Base-by-base conservation (phyloP, 2,888 invertebrate species). In the Torymus auratus region DNA sequence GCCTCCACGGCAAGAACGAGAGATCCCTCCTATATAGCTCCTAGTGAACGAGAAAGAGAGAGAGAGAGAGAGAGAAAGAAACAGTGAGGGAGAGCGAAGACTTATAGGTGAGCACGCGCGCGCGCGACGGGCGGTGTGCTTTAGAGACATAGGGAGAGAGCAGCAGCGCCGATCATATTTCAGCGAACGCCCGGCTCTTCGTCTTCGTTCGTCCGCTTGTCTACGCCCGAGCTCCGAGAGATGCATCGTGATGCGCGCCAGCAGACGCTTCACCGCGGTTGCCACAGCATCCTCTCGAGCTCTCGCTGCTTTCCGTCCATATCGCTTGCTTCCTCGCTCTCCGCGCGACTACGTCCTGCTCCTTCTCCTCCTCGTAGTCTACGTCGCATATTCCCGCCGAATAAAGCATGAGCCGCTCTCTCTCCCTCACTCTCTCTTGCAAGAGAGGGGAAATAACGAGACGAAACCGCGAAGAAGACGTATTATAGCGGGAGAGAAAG, bases 111-210 rank as follows among this genome's bases (percentile, higher is more conserved):
- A 41, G 41, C 41, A 41, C 41, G 41, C 41, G 5, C 41, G 41
- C 41, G 5, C 41, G 41, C 41, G 41, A 41, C 41, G 41, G 41
- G 41, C 41, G 41, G 41, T 41, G 41, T 41, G 41, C 41, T 41
- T 7, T 41, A 41, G 41, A 41, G 41, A 7, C 5, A 28, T 15
- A 1, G 14, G 4, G 56, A n/a, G 50, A 17, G 13, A 15, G 41
- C 7, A 41, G 41, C 28, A 75, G 60, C 28, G 15, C 52, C 77
- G 73, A 82, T 82, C 82, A 80, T 82, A 80, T 82, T 82, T 82
- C 80, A 82, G 64, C 73, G 53, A 23, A 55, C 69, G 7, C 23
- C 28, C 12, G 65, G 53, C 53, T 60, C 70, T 74, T 73, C 68
- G 68, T 78, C 78, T 78, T 82, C 62, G 62, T 67, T 70, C 68